Percentiles rank a stretch among this genome's conserved stretches.
Evolutionary conservation across 2,797 vertebrate genomes (phyloP).

Genomic region (Babyrousa celebensis): DNA sequence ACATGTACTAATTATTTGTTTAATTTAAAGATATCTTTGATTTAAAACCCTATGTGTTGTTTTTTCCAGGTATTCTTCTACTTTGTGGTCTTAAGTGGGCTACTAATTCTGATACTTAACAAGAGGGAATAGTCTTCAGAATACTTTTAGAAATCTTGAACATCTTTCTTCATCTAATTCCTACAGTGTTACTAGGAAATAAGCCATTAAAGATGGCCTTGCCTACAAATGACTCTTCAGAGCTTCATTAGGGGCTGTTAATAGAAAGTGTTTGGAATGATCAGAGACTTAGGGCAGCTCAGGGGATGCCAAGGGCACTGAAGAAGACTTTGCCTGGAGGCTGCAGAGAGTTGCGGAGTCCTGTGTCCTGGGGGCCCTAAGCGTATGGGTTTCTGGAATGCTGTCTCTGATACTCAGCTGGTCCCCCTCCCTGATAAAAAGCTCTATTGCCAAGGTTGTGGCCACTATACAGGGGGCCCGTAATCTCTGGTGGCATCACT

Average conservation of each 20-base stretch:
- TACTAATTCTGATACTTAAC: not conserved
- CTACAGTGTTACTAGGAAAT: not conserved
- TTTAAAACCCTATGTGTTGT: not conserved
- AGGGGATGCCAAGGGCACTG: not conserved
- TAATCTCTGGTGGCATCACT: not conserved
- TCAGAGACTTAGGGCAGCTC: not conserved
- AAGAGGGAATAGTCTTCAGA: not conserved
- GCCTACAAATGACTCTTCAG: not conserved
- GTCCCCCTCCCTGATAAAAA: not conserved
- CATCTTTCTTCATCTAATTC: not conserved
- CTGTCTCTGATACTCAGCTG: not conserved
- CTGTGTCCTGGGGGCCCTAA: not conserved
- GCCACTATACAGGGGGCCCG: not conserved
- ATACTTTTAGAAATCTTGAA: not conserved
- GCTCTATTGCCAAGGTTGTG: not conserved
- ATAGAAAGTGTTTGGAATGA: not conserved
- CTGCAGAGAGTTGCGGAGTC: accelerated
- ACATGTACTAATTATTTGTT: not conserved
- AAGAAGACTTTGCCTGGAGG: not conserved
- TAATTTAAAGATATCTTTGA: not conserved
- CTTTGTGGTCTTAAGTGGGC: not conserved
- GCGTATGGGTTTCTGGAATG: not conserved
- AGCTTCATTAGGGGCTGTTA: not conserved
- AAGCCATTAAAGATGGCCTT: not conserved
- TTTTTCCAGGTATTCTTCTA: not conserved